phyloP scores from a whole-genome alignment of 2,113 vertebrate genomes.

The Salvelinus alpinus region DNA sequence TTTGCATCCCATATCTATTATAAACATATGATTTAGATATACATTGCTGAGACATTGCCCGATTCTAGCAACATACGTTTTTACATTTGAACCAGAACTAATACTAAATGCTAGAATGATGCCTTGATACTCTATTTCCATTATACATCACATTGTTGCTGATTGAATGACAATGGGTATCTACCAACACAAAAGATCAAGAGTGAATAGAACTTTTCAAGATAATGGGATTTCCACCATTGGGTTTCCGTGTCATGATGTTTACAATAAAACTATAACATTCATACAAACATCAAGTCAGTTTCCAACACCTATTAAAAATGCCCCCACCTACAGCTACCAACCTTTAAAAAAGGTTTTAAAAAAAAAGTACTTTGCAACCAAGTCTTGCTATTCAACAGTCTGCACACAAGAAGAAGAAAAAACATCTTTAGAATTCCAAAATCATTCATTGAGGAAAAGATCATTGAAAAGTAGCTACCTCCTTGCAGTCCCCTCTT shows the following conservation, averaged over 20 bases:
- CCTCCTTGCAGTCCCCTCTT: constrained; percentile 70
- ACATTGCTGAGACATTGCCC: constrained; percentile 75
- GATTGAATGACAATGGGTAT: constrained; percentile 65
- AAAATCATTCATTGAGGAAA: constrained; percentile 84
- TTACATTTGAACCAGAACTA: constrained; percentile 63
- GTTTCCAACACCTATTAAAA: constrained; percentile 87
- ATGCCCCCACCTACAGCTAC: constrained; percentile 88
- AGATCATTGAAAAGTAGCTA: constrained; percentile 78
- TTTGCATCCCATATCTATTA: constrained; percentile 71
- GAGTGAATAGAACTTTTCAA: constrained; percentile 55
- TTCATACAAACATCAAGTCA: constrained; percentile 87
- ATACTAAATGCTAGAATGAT: constrained; percentile 58
- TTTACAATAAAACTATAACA: constrained; percentile 87
- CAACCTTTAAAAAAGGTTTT: constrained; percentile 83
- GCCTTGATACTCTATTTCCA: constrained; percentile 57
- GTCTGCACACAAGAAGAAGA: constrained; percentile 82
- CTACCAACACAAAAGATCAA: constrained; percentile 56
- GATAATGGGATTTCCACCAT: constrained; percentile 86
- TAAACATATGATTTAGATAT: constrained; percentile 67
- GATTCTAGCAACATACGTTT: constrained; percentile 65
- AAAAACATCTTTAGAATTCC: constrained; percentile 82
- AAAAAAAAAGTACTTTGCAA: constrained; percentile 85
- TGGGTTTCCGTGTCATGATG: constrained; percentile 96
- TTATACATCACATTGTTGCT: constrained; percentile 55
- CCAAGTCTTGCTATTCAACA: constrained; percentile 90